Percentiles rank a stretch among this genome's conserved stretches.
Evolutionary conservation across 2,888 invertebrate genomes (phyloP).

Genomic region (Stenoptilia bipunctidactyla): DNA sequence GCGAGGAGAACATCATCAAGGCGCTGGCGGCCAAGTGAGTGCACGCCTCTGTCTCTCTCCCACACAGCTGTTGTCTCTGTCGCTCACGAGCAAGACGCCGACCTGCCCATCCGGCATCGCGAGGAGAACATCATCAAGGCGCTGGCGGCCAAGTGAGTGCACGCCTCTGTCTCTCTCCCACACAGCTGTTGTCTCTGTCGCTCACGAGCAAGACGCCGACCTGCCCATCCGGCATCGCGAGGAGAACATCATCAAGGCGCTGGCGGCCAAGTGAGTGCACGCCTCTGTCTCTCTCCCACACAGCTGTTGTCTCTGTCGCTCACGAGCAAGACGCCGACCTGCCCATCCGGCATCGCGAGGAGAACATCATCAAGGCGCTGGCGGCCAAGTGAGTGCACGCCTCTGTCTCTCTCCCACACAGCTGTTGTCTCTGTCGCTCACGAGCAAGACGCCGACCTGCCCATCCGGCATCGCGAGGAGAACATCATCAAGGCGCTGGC

Average conservation of each 20-base stretch:
- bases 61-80: constrained; percentile 96
- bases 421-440: constrained; percentile 95
- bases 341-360: constrained; percentile 95
- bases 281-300: too few species aligned
- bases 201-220: constrained; percentile 95
- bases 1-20: constrained; percentile 90
- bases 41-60: too few species aligned
- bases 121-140: constrained; percentile 89
- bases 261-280: constrained; percentile 79
- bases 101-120: constrained; percentile 93
- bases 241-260: constrained; percentile 83
- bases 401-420: too few species aligned
- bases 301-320: constrained; percentile 97
- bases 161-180: too few species aligned
- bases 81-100: constrained; percentile 96
- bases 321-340: constrained; percentile 96
- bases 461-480: constrained; percentile 96
- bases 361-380: constrained; percentile 81
- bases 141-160: constrained; percentile 77
- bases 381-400: constrained; percentile 80
- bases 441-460: constrained; percentile 95
- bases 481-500: constrained; percentile 79
- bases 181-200: constrained; percentile 97
- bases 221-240: constrained; percentile 96
- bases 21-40: constrained; percentile 77